These are phyloP conservation scores for Tholera decimalis DNA, from an alignment of 2,888 invertebrate species.

Conservation along the genomic window DNA sequence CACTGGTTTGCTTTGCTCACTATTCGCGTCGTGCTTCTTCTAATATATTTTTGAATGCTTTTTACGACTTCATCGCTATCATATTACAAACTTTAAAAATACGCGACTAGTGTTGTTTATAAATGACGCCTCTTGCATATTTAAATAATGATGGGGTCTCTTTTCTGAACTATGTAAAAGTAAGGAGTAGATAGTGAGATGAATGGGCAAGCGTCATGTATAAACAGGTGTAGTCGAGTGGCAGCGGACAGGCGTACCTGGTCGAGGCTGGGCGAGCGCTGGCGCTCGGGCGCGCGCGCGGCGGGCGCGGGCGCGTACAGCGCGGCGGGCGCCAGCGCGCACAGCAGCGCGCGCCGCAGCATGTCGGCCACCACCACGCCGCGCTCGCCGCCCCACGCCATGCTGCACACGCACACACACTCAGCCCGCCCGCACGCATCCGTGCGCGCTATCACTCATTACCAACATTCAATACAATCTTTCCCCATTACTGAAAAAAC, in stretches of 20 bases:
- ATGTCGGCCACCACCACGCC: constrained; percentile 99
- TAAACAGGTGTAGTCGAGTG: background rate
- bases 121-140: background rate
- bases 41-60: constrained; percentile 1
- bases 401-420: constrained; percentile 90
- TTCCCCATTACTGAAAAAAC: too few relatives aligned
- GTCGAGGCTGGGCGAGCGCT: constrained; percentile 96
- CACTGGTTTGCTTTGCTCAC: background rate
- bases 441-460: background rate
- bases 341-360: constrained; percentile 96
- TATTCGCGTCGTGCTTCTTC: constrained; percentile 23
- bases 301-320: constrained; percentile 96
- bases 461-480: too few relatives aligned
- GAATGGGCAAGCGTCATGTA: background rate
- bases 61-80: background rate
- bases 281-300: constrained; percentile 90
- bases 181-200: background rate
- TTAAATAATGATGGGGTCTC: background rate
- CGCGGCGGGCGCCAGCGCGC: constrained; percentile 97
- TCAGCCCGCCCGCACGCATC: too few relatives aligned
- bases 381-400: constrained; percentile 99
- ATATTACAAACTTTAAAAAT: background rate
- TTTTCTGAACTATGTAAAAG: background rate
- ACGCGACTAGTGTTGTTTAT: background rate
- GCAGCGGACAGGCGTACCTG: constrained; percentile 92